Evolutionary conservation across 2,113 vertebrate genomes (phyloP).

Genomic region (Maccullochella peelii): DNA sequence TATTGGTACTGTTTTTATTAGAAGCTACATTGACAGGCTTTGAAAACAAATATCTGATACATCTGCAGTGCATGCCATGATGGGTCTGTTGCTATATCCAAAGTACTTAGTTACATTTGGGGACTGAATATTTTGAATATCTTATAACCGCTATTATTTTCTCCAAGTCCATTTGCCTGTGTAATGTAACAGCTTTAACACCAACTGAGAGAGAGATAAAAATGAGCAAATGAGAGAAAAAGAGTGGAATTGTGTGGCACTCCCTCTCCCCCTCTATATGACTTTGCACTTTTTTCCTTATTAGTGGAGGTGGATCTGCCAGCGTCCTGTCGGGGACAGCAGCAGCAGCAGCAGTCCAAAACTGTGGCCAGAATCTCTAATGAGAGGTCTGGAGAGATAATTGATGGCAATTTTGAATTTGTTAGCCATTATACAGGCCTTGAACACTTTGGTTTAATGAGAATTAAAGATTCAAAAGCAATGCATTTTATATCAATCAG

Average conservation of each 20-base stretch:
- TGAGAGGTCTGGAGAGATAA: slow-evolving; percentile 73
- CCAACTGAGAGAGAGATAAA: slow-evolving; percentile 6
- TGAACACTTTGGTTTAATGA: slow-evolving; percentile 72
- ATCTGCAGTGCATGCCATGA: not conserved
- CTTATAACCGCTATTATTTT: not conserved
- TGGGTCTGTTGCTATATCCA: not conserved
- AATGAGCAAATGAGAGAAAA: slow-evolving; percentile 28
- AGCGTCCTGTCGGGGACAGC: slow-evolving; percentile 59
- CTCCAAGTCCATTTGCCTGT: not conserved
- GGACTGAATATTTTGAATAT: not conserved
- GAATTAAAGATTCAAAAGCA: slow-evolving; percentile 80
- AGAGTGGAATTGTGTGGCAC: slow-evolving; percentile 17
- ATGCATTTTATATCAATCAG: slow-evolving; percentile 79
- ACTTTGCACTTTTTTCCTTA: slow-evolving; percentile 79
- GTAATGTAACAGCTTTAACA: slow-evolving; percentile 20
- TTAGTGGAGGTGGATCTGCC: slow-evolving; percentile 65
- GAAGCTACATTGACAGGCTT: not conserved
- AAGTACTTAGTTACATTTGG: not conserved
- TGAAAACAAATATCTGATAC: not conserved
- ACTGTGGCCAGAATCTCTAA: slow-evolving; percentile 76
- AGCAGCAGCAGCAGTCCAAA: slow-evolving; percentile 45
- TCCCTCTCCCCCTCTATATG: slow-evolving; percentile 57
- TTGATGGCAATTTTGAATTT: slow-evolving; percentile 75
- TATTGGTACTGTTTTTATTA: not conserved
- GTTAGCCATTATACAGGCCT: slow-evolving; percentile 52